Evolutionary conservation across 2,888 invertebrate genomes (phyloP).

Genomic region (Osmoderma eremita): DNA sequence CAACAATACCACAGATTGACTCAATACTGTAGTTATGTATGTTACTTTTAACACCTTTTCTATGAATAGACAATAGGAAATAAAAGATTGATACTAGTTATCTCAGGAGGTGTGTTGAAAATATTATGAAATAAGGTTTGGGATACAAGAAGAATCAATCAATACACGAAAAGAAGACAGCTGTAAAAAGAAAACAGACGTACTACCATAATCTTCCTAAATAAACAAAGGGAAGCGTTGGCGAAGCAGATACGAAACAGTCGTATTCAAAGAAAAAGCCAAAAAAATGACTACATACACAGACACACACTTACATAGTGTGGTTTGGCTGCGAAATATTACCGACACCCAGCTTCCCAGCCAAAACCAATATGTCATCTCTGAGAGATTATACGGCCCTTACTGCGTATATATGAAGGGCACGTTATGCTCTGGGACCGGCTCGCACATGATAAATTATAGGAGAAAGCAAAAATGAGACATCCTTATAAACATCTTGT

Average conservation of each 20-base stretch:
- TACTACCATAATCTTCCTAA: slow-evolving; percentile 1
- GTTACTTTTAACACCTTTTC: no score
- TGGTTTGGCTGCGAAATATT: slow-evolving; percentile 3
- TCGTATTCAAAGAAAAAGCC: neutral
- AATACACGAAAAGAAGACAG: slow-evolving; percentile 1
- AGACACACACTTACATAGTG: slow-evolving; percentile 1
- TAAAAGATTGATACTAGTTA: no score
- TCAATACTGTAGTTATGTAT: no score
- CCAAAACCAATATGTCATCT: slow-evolving; percentile 36
- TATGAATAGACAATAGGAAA: no score
- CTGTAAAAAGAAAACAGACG: neutral
- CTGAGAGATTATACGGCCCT: slow-evolving; percentile 33
- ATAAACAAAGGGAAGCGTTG: neutral
- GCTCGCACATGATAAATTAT: slow-evolving; percentile 37
- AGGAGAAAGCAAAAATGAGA: slow-evolving; percentile 36
- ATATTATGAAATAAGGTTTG: neutral
- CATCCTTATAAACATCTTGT: slow-evolving; percentile 34
- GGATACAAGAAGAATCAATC: slow-evolving; percentile 1
- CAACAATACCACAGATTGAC: no score
- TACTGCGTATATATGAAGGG: slow-evolving; percentile 12
- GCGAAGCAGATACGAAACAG: neutral
- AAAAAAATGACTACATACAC: neutral
- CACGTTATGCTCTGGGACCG: slow-evolving; percentile 13
- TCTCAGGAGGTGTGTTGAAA: neutral
- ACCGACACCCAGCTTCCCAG: slow-evolving; percentile 11